A percentile compares a stretch with the other conserved stretches of the same genome.
phyloP scores from a whole-genome alignment of 2,888 invertebrate genomes.

The Erebia ligea region DNA sequence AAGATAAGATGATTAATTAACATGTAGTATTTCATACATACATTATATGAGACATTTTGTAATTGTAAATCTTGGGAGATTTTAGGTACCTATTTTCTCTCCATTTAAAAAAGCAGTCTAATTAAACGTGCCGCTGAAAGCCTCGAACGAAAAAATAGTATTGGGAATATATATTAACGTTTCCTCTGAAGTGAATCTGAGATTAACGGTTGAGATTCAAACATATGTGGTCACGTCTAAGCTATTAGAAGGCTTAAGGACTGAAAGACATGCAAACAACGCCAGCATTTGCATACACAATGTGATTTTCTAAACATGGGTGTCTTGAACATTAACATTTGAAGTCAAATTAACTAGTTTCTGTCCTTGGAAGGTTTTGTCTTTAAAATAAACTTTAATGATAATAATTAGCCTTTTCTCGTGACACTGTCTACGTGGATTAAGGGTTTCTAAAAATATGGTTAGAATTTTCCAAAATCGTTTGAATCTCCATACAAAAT shows the following conservation, averaged over 20 bases:
- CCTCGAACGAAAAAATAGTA: constrained; percentile 7
- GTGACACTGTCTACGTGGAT: no score
- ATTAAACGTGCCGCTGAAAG: background rate
- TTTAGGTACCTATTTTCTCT: no score
- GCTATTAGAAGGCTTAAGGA: constrained; percentile 70
- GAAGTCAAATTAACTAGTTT: background rate
- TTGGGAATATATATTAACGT: constrained; percentile 56
- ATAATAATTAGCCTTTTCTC: no score
- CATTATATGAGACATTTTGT: no score
- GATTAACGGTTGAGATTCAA: constrained; percentile 54
- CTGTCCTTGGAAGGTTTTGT: background rate
- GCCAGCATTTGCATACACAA: constrained; percentile 37
- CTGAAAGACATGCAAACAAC: constrained; percentile 64
- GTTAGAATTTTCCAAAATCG: no score
- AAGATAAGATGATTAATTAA: background rate
- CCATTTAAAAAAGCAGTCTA: no score
- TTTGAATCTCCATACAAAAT: no score
- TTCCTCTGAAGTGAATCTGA: constrained; percentile 25
- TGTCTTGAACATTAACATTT: constrained; percentile 2
- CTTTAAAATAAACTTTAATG: background rate
- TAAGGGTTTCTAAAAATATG: no score
- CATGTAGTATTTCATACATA: no score
- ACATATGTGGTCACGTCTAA: constrained; percentile 71
- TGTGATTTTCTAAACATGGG: constrained; percentile 19
- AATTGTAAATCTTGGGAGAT: no score